Base-by-base conservation (phyloP, 1,140 invertebrate species). In the Eubasilissa regina region DNA sequence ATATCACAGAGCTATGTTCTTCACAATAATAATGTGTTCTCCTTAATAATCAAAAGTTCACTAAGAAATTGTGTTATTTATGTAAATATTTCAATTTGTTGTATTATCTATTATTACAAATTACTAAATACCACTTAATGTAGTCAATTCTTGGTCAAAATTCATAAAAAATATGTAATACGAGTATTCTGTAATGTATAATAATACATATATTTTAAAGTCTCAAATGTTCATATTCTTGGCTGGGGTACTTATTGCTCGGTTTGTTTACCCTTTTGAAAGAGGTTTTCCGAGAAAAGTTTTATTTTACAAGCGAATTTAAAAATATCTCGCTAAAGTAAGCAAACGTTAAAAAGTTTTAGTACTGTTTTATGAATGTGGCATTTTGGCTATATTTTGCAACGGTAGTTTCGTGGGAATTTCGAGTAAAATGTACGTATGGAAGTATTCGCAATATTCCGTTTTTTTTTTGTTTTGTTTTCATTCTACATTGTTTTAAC, bases 381-480 rank as follows among this genome's bases (percentile, higher is more conserved):
- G 48, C 51, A 19, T 21, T 73, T 73, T 13, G 70, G 55, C 51
- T 21, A 48, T 25, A 53, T 75, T 73, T 55, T 75, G 48, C 43
- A 75, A 58, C 73, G 73, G 73, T 60, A 47, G 19, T 58, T 58
- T 15, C 10, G 3, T 53, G 55, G 35, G 44, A 75, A 47, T 9
- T 48, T 70, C 44, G 10, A 17, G 10, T 44, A 75, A 35, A 44
- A 75, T 75, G 25, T 53, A 15, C n/a, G 47, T 15, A 44, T 45
- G 44, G 35, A 17, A 75, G 48, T 53, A 48, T 70, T 75, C n/a
- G 53, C 51, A n/a, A 75, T 47, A 60, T 44, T 60, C 53, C 55
- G 77, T 73, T 78, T 44, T 48, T 72, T 60, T 70, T 44, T 56
- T 72, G 66, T 78, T 72, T 78, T 70, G 66, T 70, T 70, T 73